These are phyloP conservation scores for Misgurnus mizolepis DNA, from an alignment of 2,113 vertebrate species.

Conservation along the genomic window DNA sequence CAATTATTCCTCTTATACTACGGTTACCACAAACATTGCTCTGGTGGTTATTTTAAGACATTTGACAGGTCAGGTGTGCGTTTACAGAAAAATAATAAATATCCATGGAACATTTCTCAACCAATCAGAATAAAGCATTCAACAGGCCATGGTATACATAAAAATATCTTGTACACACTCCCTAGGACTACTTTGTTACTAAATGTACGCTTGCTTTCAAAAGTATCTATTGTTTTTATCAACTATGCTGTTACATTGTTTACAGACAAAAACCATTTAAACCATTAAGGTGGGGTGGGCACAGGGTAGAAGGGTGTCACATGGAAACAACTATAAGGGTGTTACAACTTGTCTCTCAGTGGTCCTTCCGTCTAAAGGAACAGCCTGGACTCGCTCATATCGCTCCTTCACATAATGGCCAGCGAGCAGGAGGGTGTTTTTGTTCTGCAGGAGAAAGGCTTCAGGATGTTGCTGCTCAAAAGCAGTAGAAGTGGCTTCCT, in stretches of 20 bases:
- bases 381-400: slow-evolving; percentile 50
- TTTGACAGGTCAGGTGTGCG: too few relatives aligned
- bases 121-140: too few relatives aligned
- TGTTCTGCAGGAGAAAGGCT: slow-evolving; percentile 71
- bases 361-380: slow-evolving; percentile 46
- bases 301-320: slow-evolving; percentile 23
- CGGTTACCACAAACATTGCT: too few relatives aligned
- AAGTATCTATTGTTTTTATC: background rate
- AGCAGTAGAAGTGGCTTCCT: slow-evolving; percentile 75
- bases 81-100: too few relatives aligned
- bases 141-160: too few relatives aligned
- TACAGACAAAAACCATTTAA: background rate
- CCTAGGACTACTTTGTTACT: too few relatives aligned
- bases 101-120: too few relatives aligned
- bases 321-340: slow-evolving; percentile 36
- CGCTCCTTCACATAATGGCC: slow-evolving; percentile 35
- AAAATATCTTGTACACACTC: too few relatives aligned
- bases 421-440: slow-evolving; percentile 63
- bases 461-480: slow-evolving; percentile 76
- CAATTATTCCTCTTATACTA: too few relatives aligned
- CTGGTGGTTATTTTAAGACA: too few relatives aligned
- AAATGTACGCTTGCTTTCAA: background rate
- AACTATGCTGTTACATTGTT: slow-evolving; percentile 17
- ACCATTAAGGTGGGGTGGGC: background rate
- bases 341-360: slow-evolving; percentile 47